A percentile compares a stretch with the other conserved stretches of the same genome.
Conservation (phyloP, 2,888 invertebrate species). For the Octonoba sinensis region DNA sequence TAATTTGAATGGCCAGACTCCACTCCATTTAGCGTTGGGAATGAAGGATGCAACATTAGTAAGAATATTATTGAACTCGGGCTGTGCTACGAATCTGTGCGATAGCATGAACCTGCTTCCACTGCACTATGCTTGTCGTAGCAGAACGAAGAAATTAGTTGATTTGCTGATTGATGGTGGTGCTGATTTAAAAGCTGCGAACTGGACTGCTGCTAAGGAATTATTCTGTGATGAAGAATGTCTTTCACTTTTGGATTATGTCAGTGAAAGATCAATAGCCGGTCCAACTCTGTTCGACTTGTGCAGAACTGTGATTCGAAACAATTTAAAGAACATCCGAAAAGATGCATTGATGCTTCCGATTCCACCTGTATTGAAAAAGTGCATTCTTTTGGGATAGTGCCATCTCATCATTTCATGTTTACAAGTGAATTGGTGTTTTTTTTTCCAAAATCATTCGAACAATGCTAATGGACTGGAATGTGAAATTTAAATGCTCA, state of each 20-base stretch:
- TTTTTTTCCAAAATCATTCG: too few relatives aligned
- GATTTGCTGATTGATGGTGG: slow-evolving; percentile 28
- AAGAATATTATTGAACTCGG: slow-evolving; percentile 26
- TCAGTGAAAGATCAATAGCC: slow-evolving; percentile 16
- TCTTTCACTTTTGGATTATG: slow-evolving; percentile 1
- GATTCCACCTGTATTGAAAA: slow-evolving; percentile 13
- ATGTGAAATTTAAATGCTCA: too few relatives aligned
- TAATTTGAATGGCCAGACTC: slow-evolving; percentile 15
- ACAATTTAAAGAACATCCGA: slow-evolving; percentile 15
- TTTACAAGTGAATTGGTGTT: too few relatives aligned
- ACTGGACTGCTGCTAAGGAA: neutral
- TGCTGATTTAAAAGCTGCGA: slow-evolving; percentile 5
- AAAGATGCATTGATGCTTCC: slow-evolving; percentile 26
- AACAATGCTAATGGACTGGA: too few relatives aligned
- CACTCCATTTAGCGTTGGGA: slow-evolving; percentile 21
- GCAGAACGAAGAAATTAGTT: slow-evolving; percentile 3
- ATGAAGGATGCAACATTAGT: slow-evolving; percentile 20
- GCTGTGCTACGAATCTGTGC: slow-evolving; percentile 10
- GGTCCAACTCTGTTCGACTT: slow-evolving; percentile 1
- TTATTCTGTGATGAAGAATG: neutral
- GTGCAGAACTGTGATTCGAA: slow-evolving; percentile 28
- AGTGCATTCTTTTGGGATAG: neutral
- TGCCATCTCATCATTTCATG: too few relatives aligned
- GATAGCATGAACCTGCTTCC: slow-evolving; percentile 12
- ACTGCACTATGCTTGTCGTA: slow-evolving; percentile 31